A percentile compares a stretch with the other conserved stretches of the same genome.
These are phyloP conservation scores for Pangasius mekongensis DNA, from an alignment of 2,797 vertebrate genomes.

Conservation along the genomic window DNA sequence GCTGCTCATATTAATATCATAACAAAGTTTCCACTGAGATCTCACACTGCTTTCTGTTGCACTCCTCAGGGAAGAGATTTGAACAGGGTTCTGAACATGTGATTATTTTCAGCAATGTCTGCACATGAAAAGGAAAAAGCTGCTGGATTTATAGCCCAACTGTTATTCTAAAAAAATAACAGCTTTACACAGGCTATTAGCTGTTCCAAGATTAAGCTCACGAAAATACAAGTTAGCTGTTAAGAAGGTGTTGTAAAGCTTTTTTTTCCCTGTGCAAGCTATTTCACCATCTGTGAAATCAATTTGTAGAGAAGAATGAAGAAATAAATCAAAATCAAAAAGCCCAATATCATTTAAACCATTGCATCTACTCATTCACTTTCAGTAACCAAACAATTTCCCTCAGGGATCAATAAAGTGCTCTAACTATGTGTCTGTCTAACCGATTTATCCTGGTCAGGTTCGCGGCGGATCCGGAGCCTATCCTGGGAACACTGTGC, in stretches of 20 bases:
- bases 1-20: not conserved
- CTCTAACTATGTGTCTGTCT: too few relatives aligned
- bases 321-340: not conserved
- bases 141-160: slow-evolving; percentile 26
- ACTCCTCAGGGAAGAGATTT: slow-evolving; percentile 1
- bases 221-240: not conserved
- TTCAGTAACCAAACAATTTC: too few relatives aligned
- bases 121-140: slow-evolving; percentile 33
- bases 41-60: slow-evolving; percentile 1
- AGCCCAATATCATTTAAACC: too few relatives aligned
- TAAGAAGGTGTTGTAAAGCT: not conserved
- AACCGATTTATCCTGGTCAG: too few relatives aligned
- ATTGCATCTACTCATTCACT: too few relatives aligned
- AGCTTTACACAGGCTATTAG: slow-evolving; percentile 6
- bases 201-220: slow-evolving; percentile 4
- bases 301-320: not conserved
- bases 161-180: slow-evolving; percentile 32
- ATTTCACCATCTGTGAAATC: not conserved
- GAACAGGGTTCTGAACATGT: slow-evolving; percentile 11
- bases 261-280: not conserved
- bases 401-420: too few relatives aligned
- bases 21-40: not conserved
- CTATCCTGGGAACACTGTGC: not conserved
- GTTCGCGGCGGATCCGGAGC: too few relatives aligned
- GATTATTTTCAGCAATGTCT: slow-evolving; percentile 3